Evolutionary conservation across 1,140 invertebrate species (phyloP).

Genomic region (Triops cancriformis): DNA sequence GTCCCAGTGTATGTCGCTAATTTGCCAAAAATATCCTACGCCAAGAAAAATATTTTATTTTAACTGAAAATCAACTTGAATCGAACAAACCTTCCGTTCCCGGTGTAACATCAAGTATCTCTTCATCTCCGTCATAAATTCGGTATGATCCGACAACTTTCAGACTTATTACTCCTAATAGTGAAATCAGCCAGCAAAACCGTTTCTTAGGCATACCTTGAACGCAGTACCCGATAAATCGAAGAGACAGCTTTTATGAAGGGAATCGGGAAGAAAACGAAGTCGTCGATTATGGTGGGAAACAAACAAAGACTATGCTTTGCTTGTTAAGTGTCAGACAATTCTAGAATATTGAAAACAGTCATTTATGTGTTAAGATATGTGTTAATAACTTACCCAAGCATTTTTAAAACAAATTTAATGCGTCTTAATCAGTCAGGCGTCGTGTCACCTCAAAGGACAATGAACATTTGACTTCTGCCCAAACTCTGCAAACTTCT

Average conservation of each 20-base stretch:
- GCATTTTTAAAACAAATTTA: background rate
- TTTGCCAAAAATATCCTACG: constrained; percentile 88
- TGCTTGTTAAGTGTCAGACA: background rate
- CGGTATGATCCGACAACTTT: background rate
- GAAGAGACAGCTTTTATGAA: background rate
- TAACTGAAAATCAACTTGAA: background rate
- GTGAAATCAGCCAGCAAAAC: background rate
- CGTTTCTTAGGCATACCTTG: background rate
- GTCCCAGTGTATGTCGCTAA: constrained; percentile 82
- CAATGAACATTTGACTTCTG: background rate
- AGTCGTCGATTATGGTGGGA: background rate
- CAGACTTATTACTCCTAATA: background rate
- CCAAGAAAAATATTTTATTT: constrained; percentile 32
- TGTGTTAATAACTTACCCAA: background rate
- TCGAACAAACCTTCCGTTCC: background rate
- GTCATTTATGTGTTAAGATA: background rate
- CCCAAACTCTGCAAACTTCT: background rate
- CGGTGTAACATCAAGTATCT: background rate
- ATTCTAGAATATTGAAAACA: background rate
- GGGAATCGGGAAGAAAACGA: background rate
- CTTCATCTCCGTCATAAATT: background rate
- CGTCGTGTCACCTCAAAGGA: background rate
- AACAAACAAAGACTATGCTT: constrained; percentile 1
- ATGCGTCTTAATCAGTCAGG: background rate
- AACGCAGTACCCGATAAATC: background rate